Evolutionary conservation across 2,797 vertebrate species (phyloP).

Genomic region (Pygocentrus nattereri): DNA sequence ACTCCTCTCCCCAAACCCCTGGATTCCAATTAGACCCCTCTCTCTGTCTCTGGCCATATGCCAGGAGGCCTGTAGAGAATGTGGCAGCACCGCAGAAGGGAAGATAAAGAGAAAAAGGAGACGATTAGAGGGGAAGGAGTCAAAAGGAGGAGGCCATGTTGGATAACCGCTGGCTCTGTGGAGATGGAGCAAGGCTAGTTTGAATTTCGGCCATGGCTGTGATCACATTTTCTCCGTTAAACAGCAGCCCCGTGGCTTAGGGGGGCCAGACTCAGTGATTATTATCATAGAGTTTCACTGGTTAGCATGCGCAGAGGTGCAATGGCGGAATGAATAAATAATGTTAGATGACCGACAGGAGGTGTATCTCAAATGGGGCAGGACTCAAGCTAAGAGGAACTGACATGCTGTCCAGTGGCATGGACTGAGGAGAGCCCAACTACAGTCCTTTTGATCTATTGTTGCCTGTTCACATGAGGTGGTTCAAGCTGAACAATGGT

Average conservation of each 20-base stretch:
- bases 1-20: constrained; percentile 75
- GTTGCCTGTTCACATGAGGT: neutral
- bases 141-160: neutral
- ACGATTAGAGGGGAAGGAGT: constrained; percentile 15
- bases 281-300: neutral
- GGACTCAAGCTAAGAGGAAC: neutral
- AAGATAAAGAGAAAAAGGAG: constrained; percentile 24
- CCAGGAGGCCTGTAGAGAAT: constrained; percentile 69
- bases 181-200: neutral
- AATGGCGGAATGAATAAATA: constrained; percentile 15
- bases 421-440: neutral
- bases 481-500: neutral
- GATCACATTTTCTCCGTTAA: constrained; percentile 5
- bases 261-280: neutral
- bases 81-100: neutral
- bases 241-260: neutral
- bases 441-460: neutral
- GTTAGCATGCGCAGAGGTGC: neutral
- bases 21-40: constrained; percentile 83
- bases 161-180: neutral
- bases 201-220: neutral
- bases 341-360: neutral
- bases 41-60: constrained; percentile 74
- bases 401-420: neutral
- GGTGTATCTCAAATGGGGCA: neutral